These are phyloP conservation scores for Apocheima hispidaria DNA, from an alignment of 2,888 invertebrate genomes.

Conservation along the genomic window DNA sequence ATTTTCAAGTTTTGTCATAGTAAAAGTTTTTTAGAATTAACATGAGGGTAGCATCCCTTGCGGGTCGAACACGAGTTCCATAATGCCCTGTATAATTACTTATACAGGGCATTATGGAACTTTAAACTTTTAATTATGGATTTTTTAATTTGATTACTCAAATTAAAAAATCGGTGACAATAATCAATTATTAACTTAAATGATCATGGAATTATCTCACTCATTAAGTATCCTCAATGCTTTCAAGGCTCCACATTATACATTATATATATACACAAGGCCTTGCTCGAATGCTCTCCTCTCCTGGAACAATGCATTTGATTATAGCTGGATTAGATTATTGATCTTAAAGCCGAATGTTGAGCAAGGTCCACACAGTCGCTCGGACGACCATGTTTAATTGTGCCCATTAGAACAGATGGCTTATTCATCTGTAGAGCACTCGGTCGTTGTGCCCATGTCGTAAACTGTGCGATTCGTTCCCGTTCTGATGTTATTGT, in stretches of 20 bases:
- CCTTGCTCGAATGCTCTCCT: no score
- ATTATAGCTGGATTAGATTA: slow-evolving; percentile 51
- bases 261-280: no score
- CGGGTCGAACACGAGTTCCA: no score
- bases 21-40: no score
- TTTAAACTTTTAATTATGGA: no score
- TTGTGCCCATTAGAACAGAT: slow-evolving; percentile 85
- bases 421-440: slow-evolving; percentile 87
- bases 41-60: no score
- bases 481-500: slow-evolving; percentile 86
- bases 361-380: slow-evolving; percentile 62
- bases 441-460: slow-evolving; percentile 83
- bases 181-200: neutral
- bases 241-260: slow-evolving; percentile 20
- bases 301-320: slow-evolving; percentile 39
- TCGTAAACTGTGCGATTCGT: slow-evolving; percentile 85
- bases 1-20: no score
- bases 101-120: no score
- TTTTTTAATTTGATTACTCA: no score
- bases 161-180: no score
- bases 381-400: slow-evolving; percentile 81
- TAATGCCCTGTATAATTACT: no score
- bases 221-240: neutral
- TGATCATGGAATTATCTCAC: neutral
- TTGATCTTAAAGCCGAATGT: slow-evolving; percentile 70